phyloP scores from a whole-genome alignment of 1,140 invertebrate species.

The Anthonomus grandis region DNA sequence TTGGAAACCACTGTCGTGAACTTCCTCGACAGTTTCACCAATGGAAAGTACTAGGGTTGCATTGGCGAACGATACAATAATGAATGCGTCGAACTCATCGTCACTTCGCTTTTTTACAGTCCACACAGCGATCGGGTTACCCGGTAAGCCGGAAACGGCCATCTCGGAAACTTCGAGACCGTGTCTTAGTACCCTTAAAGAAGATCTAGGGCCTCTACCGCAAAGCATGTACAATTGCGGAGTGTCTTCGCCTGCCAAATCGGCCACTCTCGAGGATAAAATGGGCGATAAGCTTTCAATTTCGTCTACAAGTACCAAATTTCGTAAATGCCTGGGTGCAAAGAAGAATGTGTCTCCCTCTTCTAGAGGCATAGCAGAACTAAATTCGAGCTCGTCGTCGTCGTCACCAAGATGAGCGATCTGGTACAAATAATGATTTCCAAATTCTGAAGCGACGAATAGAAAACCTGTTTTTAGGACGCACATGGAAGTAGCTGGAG shows the following conservation, averaged over 20 bases:
- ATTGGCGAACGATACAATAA: constrained; percentile 99
- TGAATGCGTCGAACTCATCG: constrained; percentile 98
- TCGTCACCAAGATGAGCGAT: constrained; percentile 99
- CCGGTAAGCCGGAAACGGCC: constrained; percentile 98
- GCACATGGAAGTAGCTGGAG: constrained; percentile 93
- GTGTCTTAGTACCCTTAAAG: constrained; percentile 89
- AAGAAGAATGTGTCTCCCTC: constrained; percentile 99
- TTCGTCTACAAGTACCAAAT: constrained; percentile 97
- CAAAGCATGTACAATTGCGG: constrained; percentile 96
- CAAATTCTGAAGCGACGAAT: constrained; percentile 98
- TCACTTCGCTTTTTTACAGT: constrained; percentile 95
- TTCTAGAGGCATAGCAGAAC: constrained; percentile 95
- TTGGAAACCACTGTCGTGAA: constrained; percentile 98
- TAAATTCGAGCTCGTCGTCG: constrained; percentile 99
- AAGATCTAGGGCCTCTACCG: constrained; percentile 91
- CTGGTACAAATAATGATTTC: constrained; percentile 98
- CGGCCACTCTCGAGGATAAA: constrained; percentile 76
- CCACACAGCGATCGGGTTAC: constrained; percentile 99
- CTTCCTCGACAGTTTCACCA: constrained; percentile 99
- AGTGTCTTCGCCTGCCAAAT: constrained; percentile 95
- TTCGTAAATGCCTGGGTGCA: constrained; percentile 88
- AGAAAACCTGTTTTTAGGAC: constrained; percentile 98
- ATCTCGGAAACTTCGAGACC: constrained; percentile 97
- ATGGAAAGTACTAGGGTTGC: constrained; percentile 98
- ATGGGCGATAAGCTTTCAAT: constrained; percentile 96